These are phyloP conservation scores for Mythimna loreyi DNA, from an alignment of 2,888 invertebrate species.

Conservation along the genomic window DNA sequence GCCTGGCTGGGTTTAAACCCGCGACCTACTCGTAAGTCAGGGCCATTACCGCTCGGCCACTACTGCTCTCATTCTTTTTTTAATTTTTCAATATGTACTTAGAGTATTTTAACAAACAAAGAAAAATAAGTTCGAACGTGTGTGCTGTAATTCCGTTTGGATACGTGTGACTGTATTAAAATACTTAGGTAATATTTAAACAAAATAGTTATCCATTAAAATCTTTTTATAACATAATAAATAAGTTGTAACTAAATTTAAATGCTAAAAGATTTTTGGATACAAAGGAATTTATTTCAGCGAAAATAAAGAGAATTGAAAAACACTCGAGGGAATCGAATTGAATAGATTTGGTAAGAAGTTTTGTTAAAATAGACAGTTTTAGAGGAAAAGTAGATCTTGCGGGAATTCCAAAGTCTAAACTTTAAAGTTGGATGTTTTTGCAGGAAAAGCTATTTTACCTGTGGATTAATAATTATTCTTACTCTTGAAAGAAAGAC, in stretches of 20 bases:
- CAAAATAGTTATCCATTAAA: too few relatives aligned
- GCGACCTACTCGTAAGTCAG: too few relatives aligned
- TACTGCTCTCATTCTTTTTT: too few relatives aligned
- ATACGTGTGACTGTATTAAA: too few relatives aligned
- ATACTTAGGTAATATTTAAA: too few relatives aligned
- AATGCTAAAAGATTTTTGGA: neutral
- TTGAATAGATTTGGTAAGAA: conserved; percentile 29
- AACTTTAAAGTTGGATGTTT: conserved; percentile 2
- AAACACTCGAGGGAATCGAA: conserved; percentile 10
- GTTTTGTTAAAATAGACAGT: conserved; percentile 19
- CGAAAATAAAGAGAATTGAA: conserved; percentile 22
- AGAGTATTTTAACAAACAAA: too few relatives aligned
- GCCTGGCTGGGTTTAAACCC: too few relatives aligned
- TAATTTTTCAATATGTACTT: too few relatives aligned
- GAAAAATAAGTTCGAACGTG: too few relatives aligned
- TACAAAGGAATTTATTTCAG: conserved; percentile 14
- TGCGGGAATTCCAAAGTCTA: conserved; percentile 4
- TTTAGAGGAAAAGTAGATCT: conserved; percentile 13
- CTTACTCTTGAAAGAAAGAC: neutral
- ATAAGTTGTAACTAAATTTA: neutral
- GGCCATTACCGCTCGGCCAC: too few relatives aligned
- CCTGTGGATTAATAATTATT: neutral
- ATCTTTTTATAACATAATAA: neutral
- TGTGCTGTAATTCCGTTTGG: too few relatives aligned
- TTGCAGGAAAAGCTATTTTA: conserved; percentile 2